These are phyloP conservation scores for Erebia aethiops DNA, from an alignment of 2,888 invertebrate genomes.

Conservation along the genomic window DNA sequence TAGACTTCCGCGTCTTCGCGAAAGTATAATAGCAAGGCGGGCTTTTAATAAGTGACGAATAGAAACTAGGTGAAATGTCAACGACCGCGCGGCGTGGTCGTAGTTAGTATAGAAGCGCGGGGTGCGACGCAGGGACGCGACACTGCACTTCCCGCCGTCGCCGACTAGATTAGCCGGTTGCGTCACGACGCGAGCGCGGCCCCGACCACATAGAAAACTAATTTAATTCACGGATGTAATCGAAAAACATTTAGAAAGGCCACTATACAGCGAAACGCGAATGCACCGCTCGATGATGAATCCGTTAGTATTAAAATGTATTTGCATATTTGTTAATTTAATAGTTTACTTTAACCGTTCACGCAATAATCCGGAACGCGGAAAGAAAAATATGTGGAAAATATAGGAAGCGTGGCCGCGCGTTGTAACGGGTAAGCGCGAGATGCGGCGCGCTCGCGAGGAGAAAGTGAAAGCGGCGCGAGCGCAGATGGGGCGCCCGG, in stretches of 20 bases:
- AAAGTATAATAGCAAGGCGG: conserved; percentile 67
- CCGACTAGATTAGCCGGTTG: conserved; percentile 82
- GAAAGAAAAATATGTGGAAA: conserved; percentile 54
- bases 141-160: conserved; percentile 83
- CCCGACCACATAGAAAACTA: conserved; percentile 60
- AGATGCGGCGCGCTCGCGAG: conserved; percentile 65
- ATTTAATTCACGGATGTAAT: conserved; percentile 52
- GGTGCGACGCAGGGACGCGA: conserved; percentile 79
- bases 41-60: conserved; percentile 73
- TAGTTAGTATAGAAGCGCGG: conserved; percentile 68
- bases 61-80: conserved; percentile 83
- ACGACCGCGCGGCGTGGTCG: conserved; percentile 76
- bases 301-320: conserved; percentile 4
- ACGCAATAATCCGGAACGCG: conserved; percentile 61
- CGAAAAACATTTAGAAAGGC: conserved; percentile 35
- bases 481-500: conserved; percentile 78
- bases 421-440: conserved; percentile 58
- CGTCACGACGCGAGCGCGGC: conserved; percentile 73
- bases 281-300: conserved; percentile 13
- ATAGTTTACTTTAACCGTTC: conserved; percentile 42
- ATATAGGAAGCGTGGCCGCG: conserved; percentile 64
- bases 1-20: conserved; percentile 48
- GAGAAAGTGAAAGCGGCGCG: conserved; percentile 80
- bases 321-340: conserved; percentile 24
- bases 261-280: conserved; percentile 22